Evolutionary conservation across 2,888 invertebrate species (phyloP), one percentile per base, ranked within the genome.

Genomic region (Leptarthrus brevirostris): DNA sequence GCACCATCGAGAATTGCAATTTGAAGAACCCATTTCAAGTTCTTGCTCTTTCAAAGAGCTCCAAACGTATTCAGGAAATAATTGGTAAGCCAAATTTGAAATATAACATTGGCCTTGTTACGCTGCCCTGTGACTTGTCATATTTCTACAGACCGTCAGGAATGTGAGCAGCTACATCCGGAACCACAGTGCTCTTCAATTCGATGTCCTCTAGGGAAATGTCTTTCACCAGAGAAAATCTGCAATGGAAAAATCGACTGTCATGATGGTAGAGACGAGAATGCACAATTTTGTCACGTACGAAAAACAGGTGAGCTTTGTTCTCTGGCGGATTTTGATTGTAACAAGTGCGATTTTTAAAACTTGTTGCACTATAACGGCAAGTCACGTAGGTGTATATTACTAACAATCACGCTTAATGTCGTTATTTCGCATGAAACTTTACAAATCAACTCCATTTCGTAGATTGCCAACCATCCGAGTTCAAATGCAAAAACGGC

Each of bases 191-290:
- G 93, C 79, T 16, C 66, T 80, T 87, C 66, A 88, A 91, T 88
- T 66, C 87, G 92, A 71, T 95, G 94, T 82, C 85, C 87, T 16
- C 83, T 92, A 69, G 94, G 94, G 0, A 83, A 87, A 36, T 94
- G 94, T 81, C 80, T 94, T 44, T 80, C 86, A 1, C 81, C 87
- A 74, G 80, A 83, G 5, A 85, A 88, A 74, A 83, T 92, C 12
- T 94, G 93, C 81, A 88, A 94, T 81, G 91, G 90, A 0, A 85
- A 90, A 49, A 84, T 83, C 0, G 88, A 93, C 79, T 94, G 94
- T 78, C 88, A 89, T 72, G 90, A 91, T 79, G 90, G 88, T 10
- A 87, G 86, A 44, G 94, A 94, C 79, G 94, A 94, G 82, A 78
- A 78, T 2, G 77, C 76, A 34, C 71, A 79, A 58, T 79, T 79